Conservation (phyloP, 2,797 vertebrate species). For the Syndactyla subalaris region DNA sequence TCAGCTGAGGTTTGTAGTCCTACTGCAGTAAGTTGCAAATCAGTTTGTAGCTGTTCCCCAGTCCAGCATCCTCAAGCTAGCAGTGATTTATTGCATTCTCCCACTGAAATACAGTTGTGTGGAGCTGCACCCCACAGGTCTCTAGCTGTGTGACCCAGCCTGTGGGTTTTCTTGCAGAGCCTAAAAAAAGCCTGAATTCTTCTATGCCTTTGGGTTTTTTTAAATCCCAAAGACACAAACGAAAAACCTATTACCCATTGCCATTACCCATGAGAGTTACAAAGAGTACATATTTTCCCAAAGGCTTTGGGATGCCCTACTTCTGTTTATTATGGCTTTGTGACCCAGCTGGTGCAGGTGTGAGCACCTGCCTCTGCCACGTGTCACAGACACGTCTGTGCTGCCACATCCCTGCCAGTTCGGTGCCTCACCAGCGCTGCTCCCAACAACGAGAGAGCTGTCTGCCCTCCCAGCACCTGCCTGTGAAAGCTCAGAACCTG, state of each 20-base stretch:
- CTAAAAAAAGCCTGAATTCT: not conserved
- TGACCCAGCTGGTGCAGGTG: not conserved
- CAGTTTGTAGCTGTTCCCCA: not conserved
- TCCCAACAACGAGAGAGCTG: not conserved
- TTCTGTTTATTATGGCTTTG: not conserved
- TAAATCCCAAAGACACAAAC: not conserved
- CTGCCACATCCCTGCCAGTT: not conserved
- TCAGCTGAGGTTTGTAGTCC: not conserved
- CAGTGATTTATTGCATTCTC: not conserved
- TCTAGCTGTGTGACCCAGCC: not conserved
- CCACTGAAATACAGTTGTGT: not conserved
- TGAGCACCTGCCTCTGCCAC: not conserved
- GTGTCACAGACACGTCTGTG: fast-evolving
- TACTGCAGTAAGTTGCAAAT: not conserved
- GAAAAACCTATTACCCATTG: not conserved
- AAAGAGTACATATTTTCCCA: not conserved
- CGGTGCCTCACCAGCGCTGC: not conserved
- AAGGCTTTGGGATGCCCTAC: not conserved
- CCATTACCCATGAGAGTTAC: not conserved
- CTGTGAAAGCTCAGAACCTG: not conserved
- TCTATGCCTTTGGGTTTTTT: not conserved
- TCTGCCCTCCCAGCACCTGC: not conserved
- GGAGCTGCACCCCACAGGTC: not conserved
- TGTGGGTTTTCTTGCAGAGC: not conserved
- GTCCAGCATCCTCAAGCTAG: not conserved